Evolutionary conservation across 2,888 invertebrate species (phyloP).

Genomic region (Phyllotreta cruciferae): DNA sequence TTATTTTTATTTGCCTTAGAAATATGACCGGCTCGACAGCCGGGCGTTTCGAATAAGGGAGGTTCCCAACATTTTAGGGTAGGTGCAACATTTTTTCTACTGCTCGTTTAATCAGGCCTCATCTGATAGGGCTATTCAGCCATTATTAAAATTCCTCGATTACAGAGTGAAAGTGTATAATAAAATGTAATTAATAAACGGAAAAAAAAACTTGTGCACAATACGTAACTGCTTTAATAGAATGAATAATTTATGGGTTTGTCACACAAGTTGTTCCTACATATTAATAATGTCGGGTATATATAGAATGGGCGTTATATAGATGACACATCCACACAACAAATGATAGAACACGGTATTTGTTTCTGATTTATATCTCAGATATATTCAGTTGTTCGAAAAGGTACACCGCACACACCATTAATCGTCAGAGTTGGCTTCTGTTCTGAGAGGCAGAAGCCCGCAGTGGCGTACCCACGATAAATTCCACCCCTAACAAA

Average conservation of each 20-base stretch:
- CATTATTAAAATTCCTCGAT: no score
- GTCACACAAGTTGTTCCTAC: slow-evolving; percentile 39
- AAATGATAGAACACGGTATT: slow-evolving; percentile 56
- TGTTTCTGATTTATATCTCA: slow-evolving; percentile 58
- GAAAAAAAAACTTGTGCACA: slow-evolving; percentile 4
- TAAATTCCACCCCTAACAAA: no score
- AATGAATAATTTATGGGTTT: slow-evolving; percentile 36
- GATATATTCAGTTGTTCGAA: slow-evolving; percentile 58
- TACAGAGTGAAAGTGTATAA: slow-evolving; percentile 3
- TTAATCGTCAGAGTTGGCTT: slow-evolving; percentile 57
- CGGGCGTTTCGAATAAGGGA: slow-evolving; percentile 15
- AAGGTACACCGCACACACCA: slow-evolving; percentile 58
- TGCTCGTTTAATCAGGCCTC: no score
- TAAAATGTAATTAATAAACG: slow-evolving; percentile 1
- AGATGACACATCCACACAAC: slow-evolving; percentile 57
- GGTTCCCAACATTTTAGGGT: no score
- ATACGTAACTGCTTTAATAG: slow-evolving; percentile 27
- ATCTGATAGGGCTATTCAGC: no score
- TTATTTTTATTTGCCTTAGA: slow-evolving; percentile 39
- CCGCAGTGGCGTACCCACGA: slow-evolving; percentile 23
- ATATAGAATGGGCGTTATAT: slow-evolving; percentile 53
- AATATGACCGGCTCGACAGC: slow-evolving; percentile 27
- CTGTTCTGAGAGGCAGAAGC: slow-evolving; percentile 45
- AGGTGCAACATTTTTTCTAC: no score
- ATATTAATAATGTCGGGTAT: slow-evolving; percentile 39